A percentile compares a stretch with the other conserved stretches of the same genome.
phyloP scores from a whole-genome alignment of 2,797 vertebrate genomes.

The Sus cebifrons region DNA sequence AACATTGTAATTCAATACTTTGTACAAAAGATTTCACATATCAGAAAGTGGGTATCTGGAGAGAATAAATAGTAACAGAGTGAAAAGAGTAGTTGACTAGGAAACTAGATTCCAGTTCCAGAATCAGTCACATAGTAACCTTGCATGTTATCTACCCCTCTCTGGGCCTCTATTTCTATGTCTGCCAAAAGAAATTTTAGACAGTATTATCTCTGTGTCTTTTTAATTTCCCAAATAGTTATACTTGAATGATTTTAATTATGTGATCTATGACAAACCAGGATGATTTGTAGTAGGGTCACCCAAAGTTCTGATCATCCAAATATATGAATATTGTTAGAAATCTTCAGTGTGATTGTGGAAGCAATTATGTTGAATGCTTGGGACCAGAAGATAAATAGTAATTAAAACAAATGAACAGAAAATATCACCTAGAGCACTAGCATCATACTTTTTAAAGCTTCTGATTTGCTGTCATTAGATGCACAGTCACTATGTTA shows the following conservation, averaged over 20 bases:
- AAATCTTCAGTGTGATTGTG: neutral
- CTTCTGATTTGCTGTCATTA: slow-evolving; percentile 1
- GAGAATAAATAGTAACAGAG: neutral
- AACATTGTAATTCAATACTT: neutral
- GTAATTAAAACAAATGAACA: neutral
- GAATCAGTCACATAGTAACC: neutral
- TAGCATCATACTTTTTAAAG: neutral
- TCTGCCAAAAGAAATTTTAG: neutral
- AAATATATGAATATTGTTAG: neutral
- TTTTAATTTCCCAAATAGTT: neutral
- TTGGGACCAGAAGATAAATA: neutral
- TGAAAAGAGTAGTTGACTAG: neutral
- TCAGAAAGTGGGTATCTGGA: neutral
- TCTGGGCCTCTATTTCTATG: neutral
- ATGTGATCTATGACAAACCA: neutral
- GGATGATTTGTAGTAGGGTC: neutral
- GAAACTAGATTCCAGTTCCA: neutral
- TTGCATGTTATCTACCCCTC: neutral
- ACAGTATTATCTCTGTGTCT: neutral
- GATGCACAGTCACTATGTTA: neutral
- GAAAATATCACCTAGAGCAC: neutral
- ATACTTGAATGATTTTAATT: slow-evolving; percentile 22
- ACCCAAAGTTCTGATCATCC: neutral
- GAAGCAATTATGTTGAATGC: neutral
- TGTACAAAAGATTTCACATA: neutral